Evolutionary conservation across 1,140 invertebrate species (phyloP), one percentile per base, ranked within the genome.

Genomic region (Trichoplusia ni): DNA sequence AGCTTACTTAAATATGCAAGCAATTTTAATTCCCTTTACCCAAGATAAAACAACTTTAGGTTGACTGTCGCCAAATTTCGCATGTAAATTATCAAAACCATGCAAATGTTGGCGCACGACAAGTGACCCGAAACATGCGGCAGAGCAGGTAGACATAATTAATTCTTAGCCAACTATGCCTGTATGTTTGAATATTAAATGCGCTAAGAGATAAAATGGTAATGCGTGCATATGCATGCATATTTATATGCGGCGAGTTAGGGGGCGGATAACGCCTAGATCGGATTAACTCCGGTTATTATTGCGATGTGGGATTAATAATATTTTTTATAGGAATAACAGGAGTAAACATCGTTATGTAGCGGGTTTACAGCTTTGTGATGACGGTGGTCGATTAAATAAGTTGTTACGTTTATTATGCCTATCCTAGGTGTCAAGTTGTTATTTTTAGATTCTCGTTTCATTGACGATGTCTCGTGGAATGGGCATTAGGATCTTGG

Each of bases 171-270:
- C n/a, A n/a, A 65, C 69, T 77, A 77, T 83, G 82, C 83, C 58
- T 67, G 81, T 77, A 81, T 79, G 81, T 74, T 82, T 84, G 84
- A 83, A 89, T 89, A 89, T 83, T 83, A 84, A 85, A 86, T 82
- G 71, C 74, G 62, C 65, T 77, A 75, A 81, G 77, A 86, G 86
- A 89, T 89, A 89, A 87, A 87, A 89, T 89, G 84, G 78, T 87
- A 89, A 89, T 87, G 74, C 68, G 31, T 40, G 71, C 70, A 71
- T 74, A 81, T 79, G 81, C 79, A 84, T 85, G 81, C 78, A 82
- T 80, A 86, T 82, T 82, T 82, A 80, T 80, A 64, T 63, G 38
- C 58, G 53, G 68, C 73, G 67, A 77, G 80, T 84, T 75, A 81
- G 65, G 71, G 71, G 73, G 60, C 56, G 79, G 78, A 84, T 81